Conservation (phyloP, 2,797 vertebrate species). For the Oreochromis mossambicus region DNA sequence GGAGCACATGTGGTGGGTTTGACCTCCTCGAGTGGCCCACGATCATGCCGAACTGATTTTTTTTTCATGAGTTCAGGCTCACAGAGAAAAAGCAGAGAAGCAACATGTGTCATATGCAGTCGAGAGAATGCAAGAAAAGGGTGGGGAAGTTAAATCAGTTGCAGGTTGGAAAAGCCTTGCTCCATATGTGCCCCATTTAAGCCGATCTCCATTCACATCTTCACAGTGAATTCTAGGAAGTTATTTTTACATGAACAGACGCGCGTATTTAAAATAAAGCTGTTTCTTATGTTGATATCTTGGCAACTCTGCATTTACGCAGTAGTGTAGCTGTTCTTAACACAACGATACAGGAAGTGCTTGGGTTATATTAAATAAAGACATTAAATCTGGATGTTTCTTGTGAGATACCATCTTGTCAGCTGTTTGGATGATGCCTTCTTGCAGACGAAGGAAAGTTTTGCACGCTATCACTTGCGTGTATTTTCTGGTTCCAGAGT, state of each 20-base stretch:
- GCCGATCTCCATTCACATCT: not conserved
- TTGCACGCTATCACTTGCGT: not conserved
- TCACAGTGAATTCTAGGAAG: not conserved
- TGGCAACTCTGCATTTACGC: not conserved
- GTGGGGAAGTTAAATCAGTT: constrained; percentile 40
- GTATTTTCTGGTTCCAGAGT: not conserved
- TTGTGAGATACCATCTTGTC: not conserved
- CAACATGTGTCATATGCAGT: constrained; percentile 7
- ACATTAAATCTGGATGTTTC: not conserved
- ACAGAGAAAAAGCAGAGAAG: constrained; percentile 11
- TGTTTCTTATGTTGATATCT: not conserved
- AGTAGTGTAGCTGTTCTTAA: not conserved
- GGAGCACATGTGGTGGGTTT: constrained; percentile 17
- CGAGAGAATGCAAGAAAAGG: constrained; percentile 13
- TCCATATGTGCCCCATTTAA: constrained; percentile 44
- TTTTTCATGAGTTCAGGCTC: not conserved
- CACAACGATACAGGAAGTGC: not conserved
- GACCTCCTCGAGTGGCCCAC: not conserved
- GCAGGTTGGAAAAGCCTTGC: constrained; percentile 27
- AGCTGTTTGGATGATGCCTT: not conserved
- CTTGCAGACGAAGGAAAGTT: not conserved
- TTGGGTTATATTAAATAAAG: not conserved
- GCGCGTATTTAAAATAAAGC: not conserved
- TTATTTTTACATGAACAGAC: not conserved
- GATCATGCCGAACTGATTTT: constrained; percentile 21